phyloP scores from a whole-genome alignment of 1,140 invertebrate species.

The Idris sp. region DNA sequence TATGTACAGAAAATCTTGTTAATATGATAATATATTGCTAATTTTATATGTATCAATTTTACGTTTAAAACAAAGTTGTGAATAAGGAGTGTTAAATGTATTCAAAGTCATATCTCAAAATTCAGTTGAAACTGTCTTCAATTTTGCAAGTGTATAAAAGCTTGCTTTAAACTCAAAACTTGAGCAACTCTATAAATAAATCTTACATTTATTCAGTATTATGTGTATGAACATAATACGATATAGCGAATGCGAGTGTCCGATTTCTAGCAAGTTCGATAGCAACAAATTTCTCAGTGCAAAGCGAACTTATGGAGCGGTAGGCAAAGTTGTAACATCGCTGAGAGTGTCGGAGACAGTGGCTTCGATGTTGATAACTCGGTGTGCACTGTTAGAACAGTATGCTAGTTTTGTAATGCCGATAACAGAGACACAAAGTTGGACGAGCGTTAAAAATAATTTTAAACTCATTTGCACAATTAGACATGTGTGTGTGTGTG shows the following conservation, averaged over 20 bases:
- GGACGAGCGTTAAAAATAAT: slow-evolving; percentile 42
- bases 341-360: slow-evolving; percentile 50
- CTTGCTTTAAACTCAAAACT: slow-evolving; percentile 13
- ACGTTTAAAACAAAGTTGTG: no score
- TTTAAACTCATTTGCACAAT: slow-evolving; percentile 43
- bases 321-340: slow-evolving; percentile 54
- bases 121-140: background rate
- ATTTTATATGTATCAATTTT: no score
- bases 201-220: slow-evolving; percentile 36
- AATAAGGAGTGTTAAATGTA: background rate
- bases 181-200: slow-evolving; percentile 29
- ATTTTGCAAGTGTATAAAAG: background rate
- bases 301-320: slow-evolving; percentile 48
- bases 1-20: no score
- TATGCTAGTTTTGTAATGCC: slow-evolving; percentile 58
- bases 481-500: no score
- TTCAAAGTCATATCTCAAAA: slow-evolving; percentile 1
- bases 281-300: slow-evolving; percentile 45
- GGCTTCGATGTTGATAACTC: slow-evolving; percentile 58
- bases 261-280: slow-evolving; percentile 50
- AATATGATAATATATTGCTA: no score
- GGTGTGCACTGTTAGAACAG: slow-evolving; percentile 42
- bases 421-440: slow-evolving; percentile 56
- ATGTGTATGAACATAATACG: slow-evolving; percentile 33
- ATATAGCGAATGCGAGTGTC: slow-evolving; percentile 21